Conservation (phyloP, 2,888 invertebrate species). For the Meiosimyza platycephala region DNA sequence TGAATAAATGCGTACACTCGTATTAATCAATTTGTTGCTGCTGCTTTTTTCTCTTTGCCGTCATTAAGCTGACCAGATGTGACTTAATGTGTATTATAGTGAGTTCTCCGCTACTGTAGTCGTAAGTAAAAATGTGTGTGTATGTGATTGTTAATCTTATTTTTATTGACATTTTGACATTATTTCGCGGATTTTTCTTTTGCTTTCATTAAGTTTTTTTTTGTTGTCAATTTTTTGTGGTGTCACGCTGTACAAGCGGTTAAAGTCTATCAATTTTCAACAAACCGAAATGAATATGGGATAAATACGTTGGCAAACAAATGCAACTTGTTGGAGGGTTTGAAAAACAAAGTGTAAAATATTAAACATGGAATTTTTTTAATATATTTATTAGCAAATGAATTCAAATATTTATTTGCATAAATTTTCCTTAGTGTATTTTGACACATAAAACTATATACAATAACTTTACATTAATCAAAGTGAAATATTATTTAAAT, state of each 20-base stretch:
- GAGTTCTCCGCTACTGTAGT: not conserved
- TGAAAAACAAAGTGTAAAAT: too few species aligned
- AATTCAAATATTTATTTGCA: too few species aligned
- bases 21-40: not conserved
- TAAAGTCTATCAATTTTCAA: not conserved
- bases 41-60: constrained; percentile 3
- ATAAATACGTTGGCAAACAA: too few species aligned
- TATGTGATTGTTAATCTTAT: not conserved
- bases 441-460: too few species aligned
- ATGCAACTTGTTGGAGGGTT: too few species aligned
- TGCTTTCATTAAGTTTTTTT: not conserved
- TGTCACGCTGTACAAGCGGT: not conserved
- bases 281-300: too few species aligned
- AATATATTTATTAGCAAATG: too few species aligned
- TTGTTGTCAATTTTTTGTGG: not conserved
- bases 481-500: not conserved
- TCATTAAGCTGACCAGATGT: constrained; percentile 30
- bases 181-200: not conserved
- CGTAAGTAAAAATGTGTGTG: not conserved
- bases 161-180: constrained; percentile 2
- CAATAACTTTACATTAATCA: too few species aligned
- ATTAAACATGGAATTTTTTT: too few species aligned
- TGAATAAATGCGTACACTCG: not conserved
- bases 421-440: too few species aligned
- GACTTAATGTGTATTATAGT: constrained; percentile 26